Percentiles rank a stretch among this genome's conserved stretches.
Conservation (phyloP, 2,888 invertebrate species). For the Meteorus colon region DNA sequence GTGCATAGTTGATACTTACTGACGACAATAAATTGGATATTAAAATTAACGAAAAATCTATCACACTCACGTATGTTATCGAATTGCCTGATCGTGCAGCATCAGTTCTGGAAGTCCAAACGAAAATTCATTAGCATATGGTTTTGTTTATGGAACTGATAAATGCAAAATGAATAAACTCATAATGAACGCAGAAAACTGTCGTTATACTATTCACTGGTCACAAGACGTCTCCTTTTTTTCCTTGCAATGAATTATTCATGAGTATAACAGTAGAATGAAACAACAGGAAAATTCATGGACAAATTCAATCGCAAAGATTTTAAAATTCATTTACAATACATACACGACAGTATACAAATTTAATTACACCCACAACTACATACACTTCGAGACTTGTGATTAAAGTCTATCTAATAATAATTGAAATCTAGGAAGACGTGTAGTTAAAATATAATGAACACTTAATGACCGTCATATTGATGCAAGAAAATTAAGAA, state of each 20-base stretch:
- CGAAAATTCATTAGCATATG: not conserved
- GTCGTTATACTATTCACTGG: not conserved
- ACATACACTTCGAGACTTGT: not conserved
- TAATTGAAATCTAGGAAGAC: not conserved
- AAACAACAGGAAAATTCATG: constrained; percentile 9
- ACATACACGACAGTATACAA: not conserved
- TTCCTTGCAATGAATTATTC: not conserved
- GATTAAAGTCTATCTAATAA: not conserved
- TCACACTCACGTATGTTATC: constrained; percentile 26
- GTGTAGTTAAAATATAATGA: not conserved
- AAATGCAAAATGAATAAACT: not conserved
- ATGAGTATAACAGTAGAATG: constrained; percentile 21
- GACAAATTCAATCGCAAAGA: constrained; percentile 13
- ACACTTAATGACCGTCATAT: not conserved
- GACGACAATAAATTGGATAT: not conserved
- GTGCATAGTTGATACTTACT: not conserved
- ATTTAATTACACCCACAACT: not conserved
- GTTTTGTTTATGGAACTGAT: not conserved
- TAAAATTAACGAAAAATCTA: not conserved
- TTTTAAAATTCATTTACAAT: constrained; percentile 23
- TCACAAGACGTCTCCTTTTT: not conserved
- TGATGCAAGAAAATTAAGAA: not conserved
- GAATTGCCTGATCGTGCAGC: constrained; percentile 21
- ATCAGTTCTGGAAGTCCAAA: constrained; percentile 35
- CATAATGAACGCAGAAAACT: not conserved